Conservation (phyloP, 2,797 vertebrate species). For the Rhynchotus rufescens region DNA sequence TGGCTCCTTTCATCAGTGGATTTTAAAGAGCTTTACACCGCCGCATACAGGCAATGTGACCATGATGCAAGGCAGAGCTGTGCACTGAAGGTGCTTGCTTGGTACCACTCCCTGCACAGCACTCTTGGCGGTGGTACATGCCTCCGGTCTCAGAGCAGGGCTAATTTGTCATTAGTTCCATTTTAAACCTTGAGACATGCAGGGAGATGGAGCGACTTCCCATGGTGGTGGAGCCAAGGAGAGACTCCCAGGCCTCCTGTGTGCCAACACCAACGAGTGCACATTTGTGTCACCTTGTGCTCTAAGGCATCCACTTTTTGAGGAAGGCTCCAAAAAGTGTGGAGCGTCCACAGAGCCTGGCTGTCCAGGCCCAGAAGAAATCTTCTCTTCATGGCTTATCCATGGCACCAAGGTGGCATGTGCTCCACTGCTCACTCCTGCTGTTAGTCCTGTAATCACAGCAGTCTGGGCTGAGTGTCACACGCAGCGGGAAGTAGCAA, state of each 20-base stretch:
- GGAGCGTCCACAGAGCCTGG: fast-evolving
- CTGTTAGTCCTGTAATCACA: background rate
- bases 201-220: background rate
- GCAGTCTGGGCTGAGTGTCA: background rate
- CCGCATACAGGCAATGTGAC: background rate
- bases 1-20: background rate
- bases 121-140: background rate
- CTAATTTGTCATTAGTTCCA: background rate
- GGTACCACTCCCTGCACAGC: background rate
- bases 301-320: background rate
- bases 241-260: background rate
- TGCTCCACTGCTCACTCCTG: fast-evolving
- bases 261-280: background rate
- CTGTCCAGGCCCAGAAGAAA: background rate
- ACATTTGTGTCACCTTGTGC: background rate
- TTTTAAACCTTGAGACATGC: background rate
- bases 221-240: fast-evolving
- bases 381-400: too few species aligned
- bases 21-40: background rate
- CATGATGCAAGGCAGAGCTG: fast-evolving
- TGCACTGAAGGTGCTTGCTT: background rate
- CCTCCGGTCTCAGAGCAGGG: background rate
- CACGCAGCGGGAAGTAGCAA: background rate
- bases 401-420: fast-evolving
- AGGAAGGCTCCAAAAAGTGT: background rate